Conservation (phyloP, 2,113 vertebrate genomes). For the Cyanoramphus novaezelandiae region DNA sequence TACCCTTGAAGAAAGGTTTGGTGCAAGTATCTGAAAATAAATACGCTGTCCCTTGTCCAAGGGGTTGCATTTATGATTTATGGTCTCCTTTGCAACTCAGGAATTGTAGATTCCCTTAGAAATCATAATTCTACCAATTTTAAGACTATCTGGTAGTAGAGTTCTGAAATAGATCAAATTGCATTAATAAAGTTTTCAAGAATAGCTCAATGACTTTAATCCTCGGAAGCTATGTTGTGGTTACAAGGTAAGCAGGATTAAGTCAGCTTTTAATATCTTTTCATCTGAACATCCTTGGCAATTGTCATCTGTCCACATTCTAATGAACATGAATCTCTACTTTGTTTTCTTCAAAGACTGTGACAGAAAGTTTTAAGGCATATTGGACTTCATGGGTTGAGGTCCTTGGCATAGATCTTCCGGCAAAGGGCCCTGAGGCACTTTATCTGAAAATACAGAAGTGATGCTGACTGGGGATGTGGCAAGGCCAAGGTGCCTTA, state of each 20-base stretch:
- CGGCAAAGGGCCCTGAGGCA: conserved; percentile 17
- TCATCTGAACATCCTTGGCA: background rate
- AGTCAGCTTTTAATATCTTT: background rate
- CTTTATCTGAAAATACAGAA: conserved; percentile 30
- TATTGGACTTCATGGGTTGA: background rate
- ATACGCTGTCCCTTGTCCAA: background rate
- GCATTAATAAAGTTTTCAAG: background rate
- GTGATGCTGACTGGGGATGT: background rate
- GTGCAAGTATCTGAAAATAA: background rate
- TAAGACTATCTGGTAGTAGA: background rate
- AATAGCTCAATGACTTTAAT: background rate
- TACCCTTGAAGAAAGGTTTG: background rate
- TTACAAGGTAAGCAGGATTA: background rate
- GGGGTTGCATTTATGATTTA: background rate
- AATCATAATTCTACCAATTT: background rate
- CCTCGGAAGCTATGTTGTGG: background rate
- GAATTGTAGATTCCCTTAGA: background rate
- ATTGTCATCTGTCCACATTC: background rate
- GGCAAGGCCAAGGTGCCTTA: conserved; percentile 31
- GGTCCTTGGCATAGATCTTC: background rate
- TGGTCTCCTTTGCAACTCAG: background rate
- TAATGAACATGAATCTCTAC: background rate
- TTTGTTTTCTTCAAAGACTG: background rate
- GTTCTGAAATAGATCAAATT: background rate
- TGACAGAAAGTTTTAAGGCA: conserved; percentile 29